Evolutionary conservation across 2,113 vertebrate species (phyloP).

Genomic region (Gopherus flavomarginatus): DNA sequence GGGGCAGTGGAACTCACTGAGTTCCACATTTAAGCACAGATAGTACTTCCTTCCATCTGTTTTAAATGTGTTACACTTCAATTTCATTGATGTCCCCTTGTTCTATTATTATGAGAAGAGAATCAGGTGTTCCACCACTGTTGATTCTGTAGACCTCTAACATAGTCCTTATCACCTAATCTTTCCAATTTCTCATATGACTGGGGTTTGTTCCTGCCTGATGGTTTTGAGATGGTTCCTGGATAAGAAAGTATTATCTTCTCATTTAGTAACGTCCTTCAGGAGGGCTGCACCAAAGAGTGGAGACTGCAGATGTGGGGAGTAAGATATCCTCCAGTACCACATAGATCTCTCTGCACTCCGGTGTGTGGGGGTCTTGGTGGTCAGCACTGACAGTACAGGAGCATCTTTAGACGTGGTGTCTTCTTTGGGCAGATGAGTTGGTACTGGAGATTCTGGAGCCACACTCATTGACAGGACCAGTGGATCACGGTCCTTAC

Average conservation of each 20-base stretch:
- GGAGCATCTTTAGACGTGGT: neutral
- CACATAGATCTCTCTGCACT: neutral
- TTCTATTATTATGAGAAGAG: neutral
- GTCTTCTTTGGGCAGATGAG: neutral
- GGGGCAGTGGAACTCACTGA: neutral
- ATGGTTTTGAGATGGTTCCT: too few species aligned
- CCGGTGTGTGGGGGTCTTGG: neutral
- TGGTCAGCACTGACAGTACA: neutral
- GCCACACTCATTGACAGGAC: neutral
- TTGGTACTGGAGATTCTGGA: neutral
- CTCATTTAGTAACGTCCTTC: too few species aligned
- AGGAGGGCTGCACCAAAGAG: too few species aligned
- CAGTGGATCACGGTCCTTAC: neutral
- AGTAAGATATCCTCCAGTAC: neutral
- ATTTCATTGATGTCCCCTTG: neutral
- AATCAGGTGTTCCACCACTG: neutral
- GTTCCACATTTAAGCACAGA: neutral
- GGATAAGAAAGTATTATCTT: too few species aligned
- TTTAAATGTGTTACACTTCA: neutral
- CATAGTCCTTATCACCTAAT: neutral
- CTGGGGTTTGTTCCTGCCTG: neutral
- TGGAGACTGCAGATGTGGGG: too few species aligned
- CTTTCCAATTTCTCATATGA: neutral
- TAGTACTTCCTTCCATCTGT: neutral
- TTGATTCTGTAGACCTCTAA: neutral